A percentile compares a stretch with the other conserved stretches of the same genome.
phyloP scores from a whole-genome alignment of 2,888 invertebrate genomes.

The Dryomyza anilis region DNA sequence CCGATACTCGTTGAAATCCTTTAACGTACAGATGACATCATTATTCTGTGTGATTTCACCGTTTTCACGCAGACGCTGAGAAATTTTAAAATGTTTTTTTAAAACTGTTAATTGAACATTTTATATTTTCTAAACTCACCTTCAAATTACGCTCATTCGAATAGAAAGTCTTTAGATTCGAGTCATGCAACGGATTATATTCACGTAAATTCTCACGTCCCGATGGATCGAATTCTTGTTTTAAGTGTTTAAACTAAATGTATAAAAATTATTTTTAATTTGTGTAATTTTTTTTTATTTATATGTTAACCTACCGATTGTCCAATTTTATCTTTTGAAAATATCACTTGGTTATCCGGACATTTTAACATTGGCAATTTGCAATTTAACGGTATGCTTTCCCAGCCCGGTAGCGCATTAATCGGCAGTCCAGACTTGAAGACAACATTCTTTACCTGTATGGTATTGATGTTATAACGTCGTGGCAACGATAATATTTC shows the following conservation, averaged over 20 bases:
- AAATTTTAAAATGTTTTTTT: slow-evolving; percentile 14
- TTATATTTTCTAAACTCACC: slow-evolving; percentile 31
- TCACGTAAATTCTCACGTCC: slow-evolving; percentile 53
- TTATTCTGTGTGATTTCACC: slow-evolving; percentile 67
- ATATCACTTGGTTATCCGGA: slow-evolving; percentile 58
- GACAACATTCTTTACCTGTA: slow-evolving; percentile 31
- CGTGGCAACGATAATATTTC: slow-evolving; percentile 53
- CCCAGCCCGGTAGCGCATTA: slow-evolving; percentile 59
- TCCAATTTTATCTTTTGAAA: slow-evolving; percentile 59
- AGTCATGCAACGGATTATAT: slow-evolving; percentile 68
- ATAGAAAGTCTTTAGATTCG: slow-evolving; percentile 65
- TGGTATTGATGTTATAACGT: slow-evolving; percentile 39
- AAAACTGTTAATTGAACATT: not conserved
- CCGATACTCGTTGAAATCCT: slow-evolving; percentile 70
- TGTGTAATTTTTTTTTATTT: not conserved
- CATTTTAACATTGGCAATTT: slow-evolving; percentile 60
- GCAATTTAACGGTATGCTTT: slow-evolving; percentile 53
- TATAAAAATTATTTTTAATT: not conserved
- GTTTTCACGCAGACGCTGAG: slow-evolving; percentile 62
- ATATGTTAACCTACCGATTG: slow-evolving; percentile 41
- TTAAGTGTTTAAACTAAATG: slow-evolving; percentile 45
- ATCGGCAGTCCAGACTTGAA: slow-evolving; percentile 53
- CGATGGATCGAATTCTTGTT: slow-evolving; percentile 53
- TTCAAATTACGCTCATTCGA: slow-evolving; percentile 57
- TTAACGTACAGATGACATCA: slow-evolving; percentile 68